A percentile compares a stretch with the other conserved stretches of the same genome.
Conservation (phyloP, 2,888 invertebrate species). For the Gymnocheta viridis region DNA sequence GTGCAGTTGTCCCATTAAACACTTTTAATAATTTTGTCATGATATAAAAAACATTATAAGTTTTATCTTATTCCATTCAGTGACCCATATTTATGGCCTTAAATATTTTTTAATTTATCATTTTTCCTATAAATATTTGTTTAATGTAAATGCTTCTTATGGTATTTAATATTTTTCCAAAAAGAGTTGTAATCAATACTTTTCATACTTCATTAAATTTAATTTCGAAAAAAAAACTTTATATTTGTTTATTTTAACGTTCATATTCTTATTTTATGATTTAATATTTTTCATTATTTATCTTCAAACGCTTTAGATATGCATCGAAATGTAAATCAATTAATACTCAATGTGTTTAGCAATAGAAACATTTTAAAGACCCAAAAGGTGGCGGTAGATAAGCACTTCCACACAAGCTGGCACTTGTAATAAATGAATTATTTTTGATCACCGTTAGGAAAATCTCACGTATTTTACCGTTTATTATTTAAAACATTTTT, state of each 20-base stretch:
- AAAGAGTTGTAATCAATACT: conserved; percentile 3
- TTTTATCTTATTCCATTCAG: conserved; percentile 33
- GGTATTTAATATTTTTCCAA: background rate
- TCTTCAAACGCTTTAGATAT: conserved; percentile 25
- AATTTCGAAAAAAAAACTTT: background rate
- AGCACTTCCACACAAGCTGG: background rate
- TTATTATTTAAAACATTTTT: conserved; percentile 1
- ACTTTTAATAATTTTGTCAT: conserved; percentile 11
- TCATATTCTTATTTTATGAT: conserved; percentile 6
- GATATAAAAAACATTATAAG: background rate
- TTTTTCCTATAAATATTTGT: conserved; percentile 55
- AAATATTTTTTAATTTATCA: conserved; percentile 54
- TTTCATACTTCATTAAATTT: background rate
- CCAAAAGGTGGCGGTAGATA: conserved; percentile 51
- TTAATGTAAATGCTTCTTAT: conserved; percentile 35
- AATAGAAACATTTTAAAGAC: conserved; percentile 16
- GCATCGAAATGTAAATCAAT: conserved; percentile 61
- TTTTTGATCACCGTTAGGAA: background rate
- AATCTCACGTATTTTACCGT: conserved; percentile 11
- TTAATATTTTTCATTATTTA: conserved; percentile 6
- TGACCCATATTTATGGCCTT: conserved; percentile 64
- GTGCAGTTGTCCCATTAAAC: no score
- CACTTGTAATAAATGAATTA: background rate
- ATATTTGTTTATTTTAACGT: conserved; percentile 8
- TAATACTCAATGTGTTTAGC: conserved; percentile 45